Conservation (phyloP, 1,140 invertebrate genomes). For the Drosophila kohkoa region DNA sequence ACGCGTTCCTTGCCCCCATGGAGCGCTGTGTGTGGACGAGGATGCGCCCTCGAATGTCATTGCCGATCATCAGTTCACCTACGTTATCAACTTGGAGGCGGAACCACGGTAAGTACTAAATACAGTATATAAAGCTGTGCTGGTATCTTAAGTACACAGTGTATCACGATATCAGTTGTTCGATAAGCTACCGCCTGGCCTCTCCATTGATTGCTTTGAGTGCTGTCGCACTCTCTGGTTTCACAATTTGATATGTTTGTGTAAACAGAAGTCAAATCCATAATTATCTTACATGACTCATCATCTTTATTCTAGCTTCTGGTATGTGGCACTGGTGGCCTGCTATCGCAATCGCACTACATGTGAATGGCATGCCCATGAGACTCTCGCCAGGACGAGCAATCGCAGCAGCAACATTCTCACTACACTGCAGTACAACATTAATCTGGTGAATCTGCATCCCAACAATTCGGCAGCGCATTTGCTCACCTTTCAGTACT, state of each 20-base stretch:
- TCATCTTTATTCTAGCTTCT: constrained; percentile 89
- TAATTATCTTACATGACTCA: constrained; percentile 3
- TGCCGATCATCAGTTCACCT: constrained; percentile 96
- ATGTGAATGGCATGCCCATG: constrained; percentile 93
- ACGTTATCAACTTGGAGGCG: constrained; percentile 94
- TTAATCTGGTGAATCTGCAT: constrained; percentile 98
- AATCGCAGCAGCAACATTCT: constrained; percentile 76
- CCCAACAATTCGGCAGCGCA: constrained; percentile 93
- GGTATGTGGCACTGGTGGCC: constrained; percentile 97
- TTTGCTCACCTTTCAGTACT: constrained; percentile 97
- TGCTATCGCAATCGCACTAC: constrained; percentile 93
- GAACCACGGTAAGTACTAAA: constrained; percentile 91
- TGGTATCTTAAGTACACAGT: not conserved
- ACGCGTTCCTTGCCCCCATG: constrained; percentile 93
- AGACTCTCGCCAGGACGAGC: constrained; percentile 64
- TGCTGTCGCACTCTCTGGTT: not conserved
- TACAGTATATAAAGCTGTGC: not conserved
- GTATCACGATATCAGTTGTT: constrained; percentile 11
- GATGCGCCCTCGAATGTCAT: constrained; percentile 94
- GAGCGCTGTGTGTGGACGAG: constrained; percentile 94
- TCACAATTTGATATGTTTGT: constrained; percentile 2
- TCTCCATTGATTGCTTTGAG: not conserved
- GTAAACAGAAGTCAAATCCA: not conserved
- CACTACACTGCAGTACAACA: constrained; percentile 92
- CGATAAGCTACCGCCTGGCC: constrained; percentile 17